Percentiles rank a stretch among this genome's conserved stretches.
phyloP scores from a whole-genome alignment of 2,797 vertebrate species.

The Glyptemys insculpta region DNA sequence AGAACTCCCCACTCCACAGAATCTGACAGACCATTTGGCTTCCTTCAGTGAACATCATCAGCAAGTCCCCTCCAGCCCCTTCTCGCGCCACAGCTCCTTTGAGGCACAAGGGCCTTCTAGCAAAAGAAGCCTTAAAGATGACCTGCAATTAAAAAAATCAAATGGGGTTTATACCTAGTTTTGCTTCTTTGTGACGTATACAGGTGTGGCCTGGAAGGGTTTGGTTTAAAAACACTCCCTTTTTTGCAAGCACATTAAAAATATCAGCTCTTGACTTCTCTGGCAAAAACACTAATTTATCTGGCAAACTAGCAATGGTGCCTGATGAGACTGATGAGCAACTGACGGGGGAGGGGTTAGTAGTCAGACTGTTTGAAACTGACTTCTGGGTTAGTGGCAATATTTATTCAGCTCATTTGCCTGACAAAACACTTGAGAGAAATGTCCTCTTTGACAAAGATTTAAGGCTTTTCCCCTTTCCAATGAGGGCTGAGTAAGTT shows the following conservation, averaged over 20 bases:
- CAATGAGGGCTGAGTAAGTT: background rate
- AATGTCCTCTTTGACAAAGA: background rate
- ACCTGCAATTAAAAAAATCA: background rate
- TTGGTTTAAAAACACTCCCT: background rate
- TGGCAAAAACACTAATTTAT: background rate
- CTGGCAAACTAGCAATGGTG: background rate
- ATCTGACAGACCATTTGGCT: background rate
- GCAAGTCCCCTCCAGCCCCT: rapidly evolving
- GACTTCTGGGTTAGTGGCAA: background rate
- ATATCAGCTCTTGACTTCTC: background rate
- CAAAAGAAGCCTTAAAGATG: background rate
- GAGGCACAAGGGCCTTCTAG: rapidly evolving
- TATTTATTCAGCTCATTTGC: background rate
- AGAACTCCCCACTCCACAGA: background rate
- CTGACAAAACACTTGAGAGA: background rate
- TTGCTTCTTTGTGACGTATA: background rate
- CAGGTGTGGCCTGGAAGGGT: background rate
- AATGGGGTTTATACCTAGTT: background rate
- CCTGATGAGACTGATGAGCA: background rate
- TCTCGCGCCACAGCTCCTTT: background rate
- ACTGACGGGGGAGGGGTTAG: background rate
- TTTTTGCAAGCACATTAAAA: background rate
- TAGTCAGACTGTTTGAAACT: background rate
- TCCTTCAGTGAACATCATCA: background rate
- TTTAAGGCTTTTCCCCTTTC: background rate